Conservation (phyloP, 53 echinoderm and acorn worm species). For the Hippasteria phrygiana region DNA sequence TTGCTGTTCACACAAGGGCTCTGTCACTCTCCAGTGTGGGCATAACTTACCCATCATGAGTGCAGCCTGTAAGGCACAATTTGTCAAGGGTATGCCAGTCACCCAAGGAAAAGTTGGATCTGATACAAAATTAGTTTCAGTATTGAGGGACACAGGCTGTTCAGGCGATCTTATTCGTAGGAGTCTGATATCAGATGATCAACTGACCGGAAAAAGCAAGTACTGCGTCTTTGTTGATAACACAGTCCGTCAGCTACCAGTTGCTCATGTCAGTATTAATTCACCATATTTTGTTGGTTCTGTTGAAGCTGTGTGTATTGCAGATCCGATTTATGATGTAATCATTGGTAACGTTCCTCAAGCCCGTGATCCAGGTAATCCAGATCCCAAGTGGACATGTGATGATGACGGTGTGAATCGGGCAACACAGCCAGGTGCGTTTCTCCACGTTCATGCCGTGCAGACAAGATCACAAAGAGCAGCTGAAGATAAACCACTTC, state of each 20-base stretch:
- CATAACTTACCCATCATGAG: conserved; percentile 51
- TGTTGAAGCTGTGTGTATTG: conserved; percentile 41
- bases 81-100: not conserved
- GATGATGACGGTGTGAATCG: not conserved
- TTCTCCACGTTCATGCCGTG: conserved; percentile 13
- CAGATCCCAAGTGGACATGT: conserved; percentile 25
- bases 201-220: not conserved
- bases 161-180: conserved; percentile 19
- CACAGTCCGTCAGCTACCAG: conserved; percentile 38
- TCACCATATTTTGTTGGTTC: conserved; percentile 38
- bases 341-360: conserved; percentile 10
- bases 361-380: conserved; percentile 15
- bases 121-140: not conserved
- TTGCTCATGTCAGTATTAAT: conserved; percentile 3
- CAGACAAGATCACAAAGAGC: conserved; percentile 14
- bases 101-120: conserved; percentile 7
- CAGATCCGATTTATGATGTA: conserved; percentile 50
- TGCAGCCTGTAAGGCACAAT: conserved; percentile 26
- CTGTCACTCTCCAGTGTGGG: conserved; percentile 30
- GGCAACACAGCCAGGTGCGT: not conserved
- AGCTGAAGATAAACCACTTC: conserved; percentile 42
- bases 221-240: conserved; percentile 31
- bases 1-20: conserved; percentile 7
- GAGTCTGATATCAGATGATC: conserved; percentile 4
- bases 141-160: conserved; percentile 47